Evolutionary conservation across 2,888 invertebrate species (phyloP), one percentile per base, ranked within the genome.

Genomic region (Diadromus collaris): DNA sequence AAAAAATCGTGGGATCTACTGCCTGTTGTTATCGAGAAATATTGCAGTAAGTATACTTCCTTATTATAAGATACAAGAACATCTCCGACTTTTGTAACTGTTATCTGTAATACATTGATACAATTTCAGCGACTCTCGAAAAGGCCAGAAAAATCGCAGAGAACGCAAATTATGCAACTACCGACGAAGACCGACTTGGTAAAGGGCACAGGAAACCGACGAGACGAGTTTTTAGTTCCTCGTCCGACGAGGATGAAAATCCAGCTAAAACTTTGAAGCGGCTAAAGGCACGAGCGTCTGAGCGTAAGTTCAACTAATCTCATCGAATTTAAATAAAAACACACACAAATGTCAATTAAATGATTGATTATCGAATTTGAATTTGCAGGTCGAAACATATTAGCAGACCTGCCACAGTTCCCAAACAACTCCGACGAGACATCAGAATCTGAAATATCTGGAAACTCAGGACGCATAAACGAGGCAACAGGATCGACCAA

Each of bases 161-260:
- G 27, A 48, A 46, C 46, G 27, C 67, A 13, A 46, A 27, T 21
- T 56, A 69, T 38, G 16, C 32, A 13, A 46, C 38, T 6, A 69
- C 69, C 34, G 69, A 69, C 56, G 69, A 69, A 58, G 56, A 69
- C 7, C 6, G 58, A 29, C 58, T 56, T 10, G 69, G 69, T 29
- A 69, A 56, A 58, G 69, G 69, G 61, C 44, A 9, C 61, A 29
- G 61, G 6, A 9, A 5, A 29, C 29, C 29, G 19, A 16, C n/a
- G n/a, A n/a, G n/a, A 19, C 41, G 38, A 61, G 38, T 32, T n/a
- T n/a, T n/a, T n/a, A n/a, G n/a, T n/a, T n/a, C n/a, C n/a, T 44
- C 61, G 19, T 54, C 24, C 24, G 27, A 54, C 7, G 54, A 54
- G 6, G 54, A 63, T 44, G 63, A 63, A 16, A 24, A 27, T 63